A percentile compares a stretch with the other conserved stretches of the same genome.
Evolutionary conservation across 2,797 vertebrate species (phyloP).

Genomic region (Astyanax mexicanus): DNA sequence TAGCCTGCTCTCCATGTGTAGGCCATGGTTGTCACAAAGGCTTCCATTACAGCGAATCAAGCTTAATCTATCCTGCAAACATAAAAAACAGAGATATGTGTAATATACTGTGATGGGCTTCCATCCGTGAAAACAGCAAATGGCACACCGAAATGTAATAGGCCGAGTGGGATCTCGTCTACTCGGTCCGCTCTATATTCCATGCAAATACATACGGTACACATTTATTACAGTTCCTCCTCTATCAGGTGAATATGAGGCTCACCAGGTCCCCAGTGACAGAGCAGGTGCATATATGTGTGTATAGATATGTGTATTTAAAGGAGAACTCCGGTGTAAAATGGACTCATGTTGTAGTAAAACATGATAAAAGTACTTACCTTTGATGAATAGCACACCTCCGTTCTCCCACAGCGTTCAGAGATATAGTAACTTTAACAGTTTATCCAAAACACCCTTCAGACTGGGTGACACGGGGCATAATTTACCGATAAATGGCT

Average conservation of each 20-base stretch:
- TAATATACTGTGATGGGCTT: constrained; percentile 7
- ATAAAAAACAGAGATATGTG: constrained; percentile 14
- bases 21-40: not conserved
- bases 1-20: constrained; percentile 1
- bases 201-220: constrained; percentile 29
- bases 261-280: not conserved
- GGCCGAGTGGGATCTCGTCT: not conserved
- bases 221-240: constrained; percentile 28
- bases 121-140: constrained; percentile 11
- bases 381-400: no score
- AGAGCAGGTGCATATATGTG: not conserved
- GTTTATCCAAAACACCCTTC: no score
- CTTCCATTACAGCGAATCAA: constrained; percentile 5
- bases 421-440: no score
- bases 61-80: constrained; percentile 19
- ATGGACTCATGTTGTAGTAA: no score
- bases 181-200: not conserved
- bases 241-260: not conserved
- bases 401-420: no score
- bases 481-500: no score
- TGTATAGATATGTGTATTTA: not conserved
- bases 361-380: no score
- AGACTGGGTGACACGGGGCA: no score
- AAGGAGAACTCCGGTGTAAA: no score
- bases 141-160: constrained; percentile 20